Evolutionary conservation across 2,113 vertebrate genomes (phyloP).

Genomic region (Halcyon senegalensis): DNA sequence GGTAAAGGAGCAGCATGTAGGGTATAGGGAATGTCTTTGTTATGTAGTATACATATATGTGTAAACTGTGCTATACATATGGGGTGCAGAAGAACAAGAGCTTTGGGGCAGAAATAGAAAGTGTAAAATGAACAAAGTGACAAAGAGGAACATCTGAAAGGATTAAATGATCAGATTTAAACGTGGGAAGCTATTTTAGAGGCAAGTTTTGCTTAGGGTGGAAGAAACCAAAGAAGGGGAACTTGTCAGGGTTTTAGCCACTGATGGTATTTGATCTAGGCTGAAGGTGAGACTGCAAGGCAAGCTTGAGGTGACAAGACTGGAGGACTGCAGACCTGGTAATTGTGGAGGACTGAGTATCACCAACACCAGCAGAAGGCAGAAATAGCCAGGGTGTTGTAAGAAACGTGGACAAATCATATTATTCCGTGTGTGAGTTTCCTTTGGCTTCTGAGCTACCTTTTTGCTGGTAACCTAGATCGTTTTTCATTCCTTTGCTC

Average conservation of each 20-base stretch:
- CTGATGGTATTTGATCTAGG: not conserved
- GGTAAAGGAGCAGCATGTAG: not conserved
- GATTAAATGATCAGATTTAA: not conserved
- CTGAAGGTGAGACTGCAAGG: not conserved
- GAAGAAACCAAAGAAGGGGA: not conserved
- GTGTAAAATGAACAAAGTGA: not conserved
- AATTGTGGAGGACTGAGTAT: not conserved
- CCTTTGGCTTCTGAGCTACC: not conserved
- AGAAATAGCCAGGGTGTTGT: not conserved
- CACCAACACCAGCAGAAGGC: not conserved
- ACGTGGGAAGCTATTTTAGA: not conserved
- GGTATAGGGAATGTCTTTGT: not conserved
- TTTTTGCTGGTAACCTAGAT: not conserved
- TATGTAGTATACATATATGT: rapidly evolving
- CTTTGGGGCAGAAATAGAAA: not conserved
- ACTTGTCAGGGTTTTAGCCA: not conserved
- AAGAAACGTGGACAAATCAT: not conserved
- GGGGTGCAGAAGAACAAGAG: not conserved
- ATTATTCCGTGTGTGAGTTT: not conserved
- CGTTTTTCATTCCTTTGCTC: not conserved
- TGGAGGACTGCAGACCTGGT: not conserved
- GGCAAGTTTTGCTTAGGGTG: not conserved
- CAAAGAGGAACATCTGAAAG: not conserved
- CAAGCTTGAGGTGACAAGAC: not conserved
- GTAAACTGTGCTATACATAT: not conserved